A percentile compares a stretch with the other conserved stretches of the same genome.
Conservation (phyloP, 2,888 invertebrate genomes). For the Drosophila mulleri region DNA sequence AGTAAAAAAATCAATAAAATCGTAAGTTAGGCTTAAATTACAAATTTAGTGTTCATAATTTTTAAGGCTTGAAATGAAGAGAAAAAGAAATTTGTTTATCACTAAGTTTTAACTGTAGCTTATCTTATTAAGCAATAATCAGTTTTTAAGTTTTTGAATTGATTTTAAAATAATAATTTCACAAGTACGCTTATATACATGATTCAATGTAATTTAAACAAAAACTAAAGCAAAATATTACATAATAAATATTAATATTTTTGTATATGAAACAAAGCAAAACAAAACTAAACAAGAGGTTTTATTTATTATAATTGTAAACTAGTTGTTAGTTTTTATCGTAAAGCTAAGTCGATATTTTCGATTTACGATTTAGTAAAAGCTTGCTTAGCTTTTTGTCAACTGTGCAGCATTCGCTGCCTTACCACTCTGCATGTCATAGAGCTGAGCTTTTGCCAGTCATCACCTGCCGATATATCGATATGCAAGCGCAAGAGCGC, state of each 20-base stretch:
- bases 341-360: not conserved
- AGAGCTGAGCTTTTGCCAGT: constrained; percentile 26
- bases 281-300: not conserved
- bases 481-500: constrained; percentile 6
- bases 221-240: constrained; percentile 39
- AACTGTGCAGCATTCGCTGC: not conserved
- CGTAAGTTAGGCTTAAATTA: constrained; percentile 26
- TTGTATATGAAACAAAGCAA: constrained; percentile 53
- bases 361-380: not conserved
- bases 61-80: constrained; percentile 63
- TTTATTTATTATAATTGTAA: not conserved
- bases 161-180: constrained; percentile 59
- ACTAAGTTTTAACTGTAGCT: constrained; percentile 57
- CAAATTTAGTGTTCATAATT: constrained; percentile 69
- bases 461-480: constrained; percentile 15
- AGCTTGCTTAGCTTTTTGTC: constrained; percentile 5
- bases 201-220: constrained; percentile 70
- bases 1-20: constrained; percentile 35
- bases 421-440: not conserved
- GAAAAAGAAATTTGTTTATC: constrained; percentile 12
- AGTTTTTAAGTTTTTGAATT: constrained; percentile 38
- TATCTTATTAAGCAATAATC: constrained; percentile 51
- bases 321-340: not conserved
- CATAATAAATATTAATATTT: constrained; percentile 53
- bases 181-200: constrained; percentile 82